Base-by-base conservation (phyloP, 2,797 vertebrate species). In the Lagothrix lagotricha region DNA sequence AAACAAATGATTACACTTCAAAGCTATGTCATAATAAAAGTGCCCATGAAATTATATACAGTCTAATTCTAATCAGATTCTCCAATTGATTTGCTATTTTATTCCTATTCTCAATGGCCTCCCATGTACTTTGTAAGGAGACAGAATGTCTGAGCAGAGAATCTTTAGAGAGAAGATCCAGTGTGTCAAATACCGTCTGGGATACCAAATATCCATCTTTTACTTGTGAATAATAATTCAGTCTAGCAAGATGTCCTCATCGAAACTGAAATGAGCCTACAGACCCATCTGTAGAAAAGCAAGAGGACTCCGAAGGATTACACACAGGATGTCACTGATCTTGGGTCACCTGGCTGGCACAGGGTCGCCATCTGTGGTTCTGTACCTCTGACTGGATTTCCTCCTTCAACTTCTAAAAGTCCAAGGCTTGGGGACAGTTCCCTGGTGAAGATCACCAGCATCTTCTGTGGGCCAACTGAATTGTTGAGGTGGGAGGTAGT, bases 51-150 rank as follows among this genome's bases (percentile, higher is more conserved):
- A 80, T 93, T 67, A 88, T 80, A 92, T 93, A 46, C 0, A 90
- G 84, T 79, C 88, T 92, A 77, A 82, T 95, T 95, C 90, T 94
- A 98, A 97, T 73, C 79, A 70, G 0, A 10, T 77, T 96, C 85
- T 96, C 33, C 91, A 94, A 97, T 94, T 44, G 54, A 39, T 96
- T 97, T 97, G 36, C 88, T 94, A 0, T 94, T 98, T 85, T 84
- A 92, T 97, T 96, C 70, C 93, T 97, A 30, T 97, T 97, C 85
- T 93, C 91, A 85, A 1, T 79, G 80, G 72, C 61, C 81, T 97
- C 52, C 20, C 26, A 24, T 95, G 81, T 94, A 98, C 96, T 98
- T 98, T 97, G 76, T 81, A 97, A 96, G 93, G 96, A 97, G 90
- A 97, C 97, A 96, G 97, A 88, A 85, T 26, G 10, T 98, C 94